Evolutionary conservation across 1,140 invertebrate genomes (phyloP).

Genomic region (Diachasma alloeum): DNA sequence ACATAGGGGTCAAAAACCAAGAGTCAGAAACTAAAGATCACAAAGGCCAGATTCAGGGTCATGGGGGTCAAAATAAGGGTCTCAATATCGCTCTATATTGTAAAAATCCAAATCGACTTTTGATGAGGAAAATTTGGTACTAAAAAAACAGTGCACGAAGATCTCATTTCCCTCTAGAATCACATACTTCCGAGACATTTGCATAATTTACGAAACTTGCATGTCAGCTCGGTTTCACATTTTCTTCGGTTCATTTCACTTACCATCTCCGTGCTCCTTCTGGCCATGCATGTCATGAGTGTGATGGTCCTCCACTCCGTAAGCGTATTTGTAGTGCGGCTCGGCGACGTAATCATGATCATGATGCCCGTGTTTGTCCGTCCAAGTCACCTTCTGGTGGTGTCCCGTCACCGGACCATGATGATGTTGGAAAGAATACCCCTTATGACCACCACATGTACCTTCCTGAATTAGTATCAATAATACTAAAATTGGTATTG

Average conservation of each 20-base stretch:
- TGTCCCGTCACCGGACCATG: constrained; percentile 40
- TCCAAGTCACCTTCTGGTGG: constrained; percentile 36
- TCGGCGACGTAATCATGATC: constrained; percentile 45
- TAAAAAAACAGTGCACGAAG: no score
- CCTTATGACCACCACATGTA: constrained; percentile 12
- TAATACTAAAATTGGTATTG: not conserved
- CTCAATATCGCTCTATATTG: no score
- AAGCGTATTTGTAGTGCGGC: constrained; percentile 46
- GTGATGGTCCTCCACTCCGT: constrained; percentile 48
- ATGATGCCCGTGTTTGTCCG: constrained; percentile 39
- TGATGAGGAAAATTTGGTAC: no score
- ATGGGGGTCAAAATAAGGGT: no score
- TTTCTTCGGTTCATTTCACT: not conserved
- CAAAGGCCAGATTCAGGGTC: no score
- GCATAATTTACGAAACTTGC: no score
- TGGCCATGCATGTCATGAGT: constrained; percentile 47
- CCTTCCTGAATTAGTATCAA: not conserved
- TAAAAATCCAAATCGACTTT: no score
- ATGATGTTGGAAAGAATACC: constrained; percentile 38
- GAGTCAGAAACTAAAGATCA: no score
- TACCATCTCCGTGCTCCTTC: constrained; percentile 43
- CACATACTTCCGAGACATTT: no score
- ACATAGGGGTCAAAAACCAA: no score
- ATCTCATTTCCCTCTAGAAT: not conserved
- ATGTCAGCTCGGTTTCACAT: no score